Evolutionary conservation across 2,797 vertebrate genomes (phyloP), one percentile per base, ranked within the genome.

Genomic region (Sebastiscus tertius): DNA sequence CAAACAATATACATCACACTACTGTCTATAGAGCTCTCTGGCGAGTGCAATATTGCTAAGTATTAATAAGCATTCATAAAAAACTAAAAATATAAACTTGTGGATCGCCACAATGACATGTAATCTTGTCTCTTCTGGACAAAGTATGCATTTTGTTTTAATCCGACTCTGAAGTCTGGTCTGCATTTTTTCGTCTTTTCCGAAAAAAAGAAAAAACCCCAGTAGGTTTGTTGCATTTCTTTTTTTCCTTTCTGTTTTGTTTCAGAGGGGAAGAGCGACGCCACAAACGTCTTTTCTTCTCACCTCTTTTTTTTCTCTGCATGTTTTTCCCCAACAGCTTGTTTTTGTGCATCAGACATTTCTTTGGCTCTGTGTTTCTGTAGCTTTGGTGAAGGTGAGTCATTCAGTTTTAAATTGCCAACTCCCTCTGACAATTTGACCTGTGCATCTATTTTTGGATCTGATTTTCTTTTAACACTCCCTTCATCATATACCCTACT

Each of bases 121-220:
- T 12, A 52, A 29, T 18, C 20, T 67, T 0, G 12, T 54, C 31
- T 5, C 20, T 16, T 1, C 61, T 39, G 31, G 3, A 9, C 11
- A 36, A 63, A 56, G 3, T 4, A 14, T 16, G 13, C 14, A 18
- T 49, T 62, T 42, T 0, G 0, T 70, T 26, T 62, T 24, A 64
- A 6, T 72, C 29, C 0, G 54, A 59, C 13, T 77, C 5, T 46
- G 33, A 70, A 13, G 13, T 56, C 12, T 14, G 2, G 1, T 27
- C 18, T 18, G 11, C 4, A 4, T 12, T 65, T 34, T 11, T 64
- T 1, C 0, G 1, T 0, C 3, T 55, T 33, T 16, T 58, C 0
- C 1, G 0, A 2, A 2, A 52, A 8, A 3, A 0, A 10, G 0
- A 0, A 1, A 58, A 2, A 65, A n/a, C 46, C 1, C 6, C 3